A percentile compares a stretch with the other conserved stretches of the same genome.
Evolutionary conservation across 2,797 vertebrate species (phyloP).

Genomic region (Schizothorax lantsangensis): DNA sequence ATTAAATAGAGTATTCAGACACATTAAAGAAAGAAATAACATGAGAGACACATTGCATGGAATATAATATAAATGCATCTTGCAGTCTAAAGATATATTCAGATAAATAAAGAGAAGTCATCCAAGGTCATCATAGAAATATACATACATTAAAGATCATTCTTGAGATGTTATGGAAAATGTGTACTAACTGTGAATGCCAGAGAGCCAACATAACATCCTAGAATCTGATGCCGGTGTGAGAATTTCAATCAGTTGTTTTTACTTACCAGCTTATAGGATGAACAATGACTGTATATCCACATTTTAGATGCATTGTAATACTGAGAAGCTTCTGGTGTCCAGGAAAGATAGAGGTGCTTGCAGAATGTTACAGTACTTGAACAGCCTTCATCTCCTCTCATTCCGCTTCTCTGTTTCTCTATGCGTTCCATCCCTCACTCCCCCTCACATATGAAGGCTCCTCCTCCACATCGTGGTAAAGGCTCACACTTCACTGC

Average conservation of each 20-base stretch:
- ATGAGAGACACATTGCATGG: not conserved
- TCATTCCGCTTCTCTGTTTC: conserved; percentile 34
- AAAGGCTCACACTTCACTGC: conserved; percentile 75
- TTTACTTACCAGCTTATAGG: conserved; percentile 55
- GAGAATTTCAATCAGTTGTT: conserved; percentile 17
- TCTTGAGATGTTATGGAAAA: conserved; percentile 4
- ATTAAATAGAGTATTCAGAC: not conserved
- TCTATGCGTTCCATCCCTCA: conserved; percentile 42
- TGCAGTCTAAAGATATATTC: not conserved
- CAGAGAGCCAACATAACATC: conserved; percentile 10
- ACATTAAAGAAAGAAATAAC: not conserved
- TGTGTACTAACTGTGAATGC: conserved; percentile 17
- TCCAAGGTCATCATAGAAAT: not conserved
- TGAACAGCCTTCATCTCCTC: conserved; percentile 48
- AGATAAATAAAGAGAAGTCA: not conserved
- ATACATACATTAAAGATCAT: not conserved
- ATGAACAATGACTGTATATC: conserved; percentile 50
- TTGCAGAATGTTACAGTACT: conserved; percentile 27
- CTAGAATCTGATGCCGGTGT: not conserved
- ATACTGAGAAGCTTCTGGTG: conserved; percentile 36
- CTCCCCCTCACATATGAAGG: conserved; percentile 57
- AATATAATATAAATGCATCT: not conserved
- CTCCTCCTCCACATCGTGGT: conserved; percentile 77
- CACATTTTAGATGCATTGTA: conserved; percentile 29
- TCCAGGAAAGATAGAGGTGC: conserved; percentile 10